Base-by-base conservation (phyloP, 2,797 vertebrate genomes). In the Bufotes viridis region DNA sequence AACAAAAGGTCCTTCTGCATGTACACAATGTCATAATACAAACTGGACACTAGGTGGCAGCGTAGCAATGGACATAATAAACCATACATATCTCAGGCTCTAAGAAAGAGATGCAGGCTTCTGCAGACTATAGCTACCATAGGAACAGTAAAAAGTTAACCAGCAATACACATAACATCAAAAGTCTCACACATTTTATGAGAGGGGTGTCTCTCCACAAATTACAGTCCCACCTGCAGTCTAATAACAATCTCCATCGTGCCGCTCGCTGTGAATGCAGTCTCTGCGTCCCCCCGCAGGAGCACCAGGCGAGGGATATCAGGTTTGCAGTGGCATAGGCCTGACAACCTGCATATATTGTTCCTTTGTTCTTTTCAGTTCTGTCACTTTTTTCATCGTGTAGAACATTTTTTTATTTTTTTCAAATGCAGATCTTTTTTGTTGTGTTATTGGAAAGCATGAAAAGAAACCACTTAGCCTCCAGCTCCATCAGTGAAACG, bases 391-490 rank as follows among this genome's bases (percentile, higher is more conserved):
- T 24, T 11, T 78, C 74, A 0, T n/a, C 1, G 4, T 24, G 26
- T 84, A 60, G 20, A 57, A 20, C 15, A 11, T 29, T 74, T 49
- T 49, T 72, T 69, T 42, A 42, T 12, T 63, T 42, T 70, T n/a
- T 81, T 82, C 14, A 63, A 55, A 42, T 18, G 79, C 49, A 55
- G 70, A n/a, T 29, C 65, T 61, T 34, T 75, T 67, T 74, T 72
- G 7, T 74, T 79, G 76, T 63, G 72, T 60, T 70, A 80, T 69
- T 69, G 51, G 75, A 22, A 34, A 15, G n/a, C 34, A 81, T 72
- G 60, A 80, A 87, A 81, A 87, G 67, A 61, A 76, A 51, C 7
- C 79, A 22, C 49, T 60, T 72, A 34, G 70, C 55, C 74, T n/a
- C 53, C 55, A 51, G 55, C 29, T 18, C 55, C 15, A 55, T 67